Evolutionary conservation across 2,113 vertebrate genomes (phyloP), one percentile per base, ranked within the genome.

Genomic region (Oncorhynchus keta): DNA sequence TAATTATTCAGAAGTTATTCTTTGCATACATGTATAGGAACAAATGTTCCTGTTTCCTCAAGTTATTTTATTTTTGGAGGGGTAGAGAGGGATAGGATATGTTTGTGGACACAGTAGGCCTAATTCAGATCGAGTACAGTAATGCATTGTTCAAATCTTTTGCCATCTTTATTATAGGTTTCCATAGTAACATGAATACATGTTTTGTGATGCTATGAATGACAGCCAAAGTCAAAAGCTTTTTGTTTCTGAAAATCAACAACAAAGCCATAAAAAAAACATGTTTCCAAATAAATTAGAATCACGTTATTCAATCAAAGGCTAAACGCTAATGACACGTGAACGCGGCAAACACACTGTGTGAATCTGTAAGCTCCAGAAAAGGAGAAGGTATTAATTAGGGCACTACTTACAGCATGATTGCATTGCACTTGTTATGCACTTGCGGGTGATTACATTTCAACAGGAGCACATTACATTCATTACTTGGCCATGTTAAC

Each of bases 371-470:
- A 93, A 91, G 94, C 69, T 66, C 92, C 93, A 92, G 93, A 88
- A 90, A 90, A 94, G 92, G 94, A 92, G 94, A 95, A 96, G 95
- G 96, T 97, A 96, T 97, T 99, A 98, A 99, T 99, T 99, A 96
- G 96, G 93, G 93, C 92, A 95, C 95, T 98, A 98, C 99, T 98
- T 98, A 98, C 95, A 95, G 94, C 94, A 95, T 97, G 97, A 99
- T 98, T 99, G 97, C 96, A 96, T 97, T 98, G 96, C 97, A 98
- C 95, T 98, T 98, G 96, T 96, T 98, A 98, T 97, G 95, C 96
- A 97, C 96, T 97, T 98, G 97, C 96, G 98, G 97, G 97, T 98
- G 96, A 99, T 98, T 98, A 98, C 95, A 97, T 98, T 97, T 97
- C 96, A 98, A 62, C 59, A 62, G 59, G 9, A n/a, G 59, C 7